A percentile compares a stretch with the other conserved stretches of the same genome.
These are phyloP conservation scores for Chaetorhynchus papuensis DNA, from an alignment of 2,113 vertebrate genomes.

Conservation along the genomic window DNA sequence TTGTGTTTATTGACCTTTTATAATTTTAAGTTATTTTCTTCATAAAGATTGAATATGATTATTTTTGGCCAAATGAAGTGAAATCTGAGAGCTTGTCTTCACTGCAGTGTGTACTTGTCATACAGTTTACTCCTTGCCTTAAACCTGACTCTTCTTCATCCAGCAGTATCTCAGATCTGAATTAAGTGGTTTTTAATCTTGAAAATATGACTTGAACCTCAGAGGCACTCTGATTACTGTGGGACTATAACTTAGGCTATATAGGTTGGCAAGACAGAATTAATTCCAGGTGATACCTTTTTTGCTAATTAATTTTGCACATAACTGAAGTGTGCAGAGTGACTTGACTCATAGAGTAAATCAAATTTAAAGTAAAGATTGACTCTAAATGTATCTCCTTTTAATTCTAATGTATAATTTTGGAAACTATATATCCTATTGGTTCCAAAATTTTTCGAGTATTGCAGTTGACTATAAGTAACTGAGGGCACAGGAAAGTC, in stretches of 20 bases:
- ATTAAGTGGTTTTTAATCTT: neutral
- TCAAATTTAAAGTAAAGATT: neutral
- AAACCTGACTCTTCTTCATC: neutral
- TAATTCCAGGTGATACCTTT: neutral
- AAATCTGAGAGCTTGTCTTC: constrained; percentile 26
- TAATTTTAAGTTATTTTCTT: neutral
- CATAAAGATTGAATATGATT: neutral
- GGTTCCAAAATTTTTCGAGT: neutral
- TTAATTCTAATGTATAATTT: neutral
- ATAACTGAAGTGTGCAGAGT: neutral
- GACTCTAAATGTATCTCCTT: neutral
- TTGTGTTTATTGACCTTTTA: constrained; percentile 21
- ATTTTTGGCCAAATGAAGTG: neutral
- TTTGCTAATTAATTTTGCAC: neutral
- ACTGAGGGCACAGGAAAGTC: neutral
- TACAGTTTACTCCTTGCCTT: neutral
- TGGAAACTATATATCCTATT: neutral
- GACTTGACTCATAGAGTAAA: neutral
- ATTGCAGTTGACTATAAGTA: neutral
- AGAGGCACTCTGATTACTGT: neutral
- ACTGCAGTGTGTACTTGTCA: neutral
- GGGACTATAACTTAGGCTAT: neutral
- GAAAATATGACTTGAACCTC: neutral
- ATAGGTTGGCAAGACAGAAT: neutral
- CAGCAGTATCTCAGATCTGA: neutral